phyloP scores from a whole-genome alignment of 2,113 vertebrate genomes.

The Anguilla rostrata region DNA sequence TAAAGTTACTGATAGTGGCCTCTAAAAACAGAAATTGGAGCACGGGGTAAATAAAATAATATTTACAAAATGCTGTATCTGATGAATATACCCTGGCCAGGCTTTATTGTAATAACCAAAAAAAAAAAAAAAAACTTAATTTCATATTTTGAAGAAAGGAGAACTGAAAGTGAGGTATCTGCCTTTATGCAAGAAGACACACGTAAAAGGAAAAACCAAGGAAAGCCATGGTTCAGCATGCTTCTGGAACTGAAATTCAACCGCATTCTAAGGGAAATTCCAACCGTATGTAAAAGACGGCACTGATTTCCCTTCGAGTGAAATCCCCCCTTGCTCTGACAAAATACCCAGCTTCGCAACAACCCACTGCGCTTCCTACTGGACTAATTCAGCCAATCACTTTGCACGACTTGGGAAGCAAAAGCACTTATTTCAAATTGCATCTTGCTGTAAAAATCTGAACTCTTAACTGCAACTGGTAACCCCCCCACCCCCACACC shows the following conservation, averaged over 20 bases:
- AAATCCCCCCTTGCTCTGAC: not conserved
- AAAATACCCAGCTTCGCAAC: not conserved
- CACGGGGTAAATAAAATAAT: too few relatives aligned
- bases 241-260: not conserved
- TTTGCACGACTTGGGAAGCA: not conserved
- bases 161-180: too few relatives aligned
- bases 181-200: not conserved
- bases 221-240: not conserved
- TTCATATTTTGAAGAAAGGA: not conserved
- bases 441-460: not conserved
- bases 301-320: not conserved
- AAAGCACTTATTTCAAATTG: not conserved
- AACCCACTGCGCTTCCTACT: not conserved
- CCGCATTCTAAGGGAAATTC: not conserved
- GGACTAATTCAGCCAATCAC: not conserved
- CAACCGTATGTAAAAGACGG: not conserved
- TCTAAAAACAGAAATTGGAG: too few relatives aligned
- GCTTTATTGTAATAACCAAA: too few relatives aligned
- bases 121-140: too few relatives aligned
- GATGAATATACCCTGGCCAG: too few relatives aligned
- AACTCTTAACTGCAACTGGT: not conserved
- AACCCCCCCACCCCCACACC: too few relatives aligned
- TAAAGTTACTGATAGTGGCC: too few relatives aligned
- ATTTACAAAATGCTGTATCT: too few relatives aligned
- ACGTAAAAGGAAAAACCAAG: not conserved